These are phyloP conservation scores for Xiphias gladius DNA, from an alignment of 2,113 vertebrate species.

Conservation along the genomic window DNA sequence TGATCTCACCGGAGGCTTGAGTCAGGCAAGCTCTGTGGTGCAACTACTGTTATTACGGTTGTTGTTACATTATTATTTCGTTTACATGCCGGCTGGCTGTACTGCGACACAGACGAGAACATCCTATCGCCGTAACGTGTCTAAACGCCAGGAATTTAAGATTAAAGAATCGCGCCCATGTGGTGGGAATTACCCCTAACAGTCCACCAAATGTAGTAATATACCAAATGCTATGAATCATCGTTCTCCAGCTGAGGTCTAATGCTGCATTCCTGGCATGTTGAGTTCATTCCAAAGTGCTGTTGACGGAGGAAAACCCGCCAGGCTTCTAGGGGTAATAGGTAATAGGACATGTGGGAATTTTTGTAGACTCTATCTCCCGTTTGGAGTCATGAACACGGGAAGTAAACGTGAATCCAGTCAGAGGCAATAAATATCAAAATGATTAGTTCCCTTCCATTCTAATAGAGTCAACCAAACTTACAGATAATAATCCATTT, in stretches of 20 bases:
- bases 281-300: not conserved
- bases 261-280: not conserved
- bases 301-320: rapidly evolving
- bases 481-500: not conserved
- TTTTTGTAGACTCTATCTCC: not conserved
- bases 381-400: not conserved
- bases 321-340: not conserved
- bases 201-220: not conserved
- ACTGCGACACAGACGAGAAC: slow-evolving; percentile 12
- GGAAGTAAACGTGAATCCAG: slow-evolving; percentile 15
- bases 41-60: not conserved
- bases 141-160: not conserved
- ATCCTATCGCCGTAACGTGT: not conserved
- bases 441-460: not conserved
- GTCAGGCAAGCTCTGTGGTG: not conserved
- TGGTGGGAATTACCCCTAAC: not conserved
- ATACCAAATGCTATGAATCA: not conserved
- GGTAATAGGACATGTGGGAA: slow-evolving; percentile 1
- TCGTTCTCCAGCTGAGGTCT: not conserved
- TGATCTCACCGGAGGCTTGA: slow-evolving; percentile 4
- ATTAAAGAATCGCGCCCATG: slow-evolving; percentile 1
- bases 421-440: slow-evolving; percentile 17
- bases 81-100: slow-evolving; percentile 5
- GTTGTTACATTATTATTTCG: not conserved
- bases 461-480: not conserved